These are phyloP conservation scores for Nephila pilipes DNA, from an alignment of 1,140 invertebrate genomes.

Conservation along the genomic window DNA sequence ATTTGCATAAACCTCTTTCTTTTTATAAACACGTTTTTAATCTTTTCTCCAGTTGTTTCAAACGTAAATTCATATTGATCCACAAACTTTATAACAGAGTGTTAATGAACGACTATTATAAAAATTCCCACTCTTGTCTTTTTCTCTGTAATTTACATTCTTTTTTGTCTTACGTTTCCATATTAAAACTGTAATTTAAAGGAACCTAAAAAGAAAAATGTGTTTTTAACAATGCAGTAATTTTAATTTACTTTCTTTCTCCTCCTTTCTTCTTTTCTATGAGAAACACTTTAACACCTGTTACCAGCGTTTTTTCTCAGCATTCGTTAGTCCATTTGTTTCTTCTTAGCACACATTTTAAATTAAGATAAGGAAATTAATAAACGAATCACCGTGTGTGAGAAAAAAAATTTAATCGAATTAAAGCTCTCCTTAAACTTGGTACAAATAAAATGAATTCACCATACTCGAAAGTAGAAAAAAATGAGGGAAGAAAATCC, in stretches of 20 bases:
- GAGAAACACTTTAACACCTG: slow-evolving; percentile 37
- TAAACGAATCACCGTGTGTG: slow-evolving; percentile 11
- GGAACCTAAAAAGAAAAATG: neutral
- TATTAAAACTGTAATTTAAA: neutral
- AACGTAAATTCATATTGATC: neutral
- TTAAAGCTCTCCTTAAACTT: slow-evolving; percentile 1
- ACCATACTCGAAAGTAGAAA: neutral
- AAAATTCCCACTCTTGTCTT: neutral
- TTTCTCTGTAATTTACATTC: neutral
- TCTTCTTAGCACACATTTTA: slow-evolving; percentile 35
- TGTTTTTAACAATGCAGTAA: slow-evolving; percentile 4
- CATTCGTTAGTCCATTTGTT: slow-evolving; percentile 46
- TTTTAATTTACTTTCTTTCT: slow-evolving; percentile 29
- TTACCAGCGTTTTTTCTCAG: slow-evolving; percentile 41
- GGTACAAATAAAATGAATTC: slow-evolving; percentile 1
- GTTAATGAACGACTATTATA: slow-evolving; percentile 2
- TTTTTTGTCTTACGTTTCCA: neutral
- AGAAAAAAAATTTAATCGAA: slow-evolving; percentile 11
- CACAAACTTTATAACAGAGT: neutral
- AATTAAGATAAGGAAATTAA: slow-evolving; percentile 57
- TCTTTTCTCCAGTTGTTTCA: neutral
- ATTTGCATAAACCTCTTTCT: too few relatives aligned
- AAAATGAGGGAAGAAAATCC: neutral
- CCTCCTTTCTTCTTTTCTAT: neutral
- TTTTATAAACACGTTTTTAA: neutral